Conservation (phyloP, 2,888 invertebrate species). For the Strigamia crassipes region DNA sequence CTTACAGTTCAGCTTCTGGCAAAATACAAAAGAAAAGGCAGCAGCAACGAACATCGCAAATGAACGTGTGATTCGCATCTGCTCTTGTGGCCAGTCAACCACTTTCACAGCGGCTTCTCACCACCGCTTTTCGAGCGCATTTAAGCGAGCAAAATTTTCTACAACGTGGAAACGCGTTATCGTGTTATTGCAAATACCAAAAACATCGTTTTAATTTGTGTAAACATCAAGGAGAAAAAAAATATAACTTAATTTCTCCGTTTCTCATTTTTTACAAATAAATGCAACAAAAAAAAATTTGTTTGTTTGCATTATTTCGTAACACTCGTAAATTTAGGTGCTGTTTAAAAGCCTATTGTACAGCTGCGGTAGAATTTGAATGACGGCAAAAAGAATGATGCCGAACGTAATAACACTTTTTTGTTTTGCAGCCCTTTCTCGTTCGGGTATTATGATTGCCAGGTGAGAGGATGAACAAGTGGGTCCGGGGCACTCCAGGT, state of each 20-base stretch:
- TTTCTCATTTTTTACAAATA: too few relatives aligned
- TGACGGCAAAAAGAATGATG: background rate
- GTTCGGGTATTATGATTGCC: background rate
- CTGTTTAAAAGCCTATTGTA: too few relatives aligned
- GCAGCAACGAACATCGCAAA: background rate
- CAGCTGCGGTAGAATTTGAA: too few relatives aligned
- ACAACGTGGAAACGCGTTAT: background rate
- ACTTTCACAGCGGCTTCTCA: constrained; percentile 20
- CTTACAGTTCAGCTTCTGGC: background rate
- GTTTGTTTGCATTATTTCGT: too few relatives aligned
- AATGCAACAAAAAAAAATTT: too few relatives aligned
- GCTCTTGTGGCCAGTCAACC: constrained; percentile 14
- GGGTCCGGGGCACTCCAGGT: constrained; percentile 8
- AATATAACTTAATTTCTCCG: too few relatives aligned
- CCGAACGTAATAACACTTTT: background rate
- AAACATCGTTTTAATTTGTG: background rate
- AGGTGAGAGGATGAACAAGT: constrained; percentile 25
- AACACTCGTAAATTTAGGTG: too few relatives aligned
- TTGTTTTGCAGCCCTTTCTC: background rate
- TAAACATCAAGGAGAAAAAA: too few relatives aligned
- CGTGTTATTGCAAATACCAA: background rate
- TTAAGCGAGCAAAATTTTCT: background rate
- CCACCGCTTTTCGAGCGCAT: background rate
- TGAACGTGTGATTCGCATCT: constrained; percentile 10
- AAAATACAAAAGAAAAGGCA: constrained; percentile 12